Evolutionary conservation across 2,888 invertebrate species (phyloP), one percentile per base, ranked within the genome.

Genomic region (Chouioia cunea): DNA sequence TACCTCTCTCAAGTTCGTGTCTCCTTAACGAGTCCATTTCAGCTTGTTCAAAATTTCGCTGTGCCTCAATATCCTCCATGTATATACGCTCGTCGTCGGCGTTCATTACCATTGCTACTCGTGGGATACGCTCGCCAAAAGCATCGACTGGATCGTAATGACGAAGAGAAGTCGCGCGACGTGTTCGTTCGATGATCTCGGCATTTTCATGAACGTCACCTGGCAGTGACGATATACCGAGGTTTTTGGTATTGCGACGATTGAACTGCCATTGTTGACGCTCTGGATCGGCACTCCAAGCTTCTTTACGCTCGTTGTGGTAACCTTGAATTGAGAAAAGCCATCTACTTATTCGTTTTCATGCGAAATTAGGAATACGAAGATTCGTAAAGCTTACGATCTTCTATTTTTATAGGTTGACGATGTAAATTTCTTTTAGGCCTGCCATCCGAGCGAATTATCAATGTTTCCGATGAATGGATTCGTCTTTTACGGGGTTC

Each of bases 211-310:
- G 75, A 0, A 85, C 79, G 70, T 85, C 85, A 15, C 83, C 85
- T 0, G 85, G 85, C 3, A 85, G 76, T 0, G 85, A 85, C 14
- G 81, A 80, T 36, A 81, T 74, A 0, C 82, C 82, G 14, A 77
- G 76, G 47, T 84, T 80, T 44, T 77, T 79, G 0, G 77, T 87
- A 77, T 90, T 90, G 77, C 91, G 88, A 76, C 91, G 90, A 85
- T 92, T 92, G 83, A 92, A 92, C 80, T 91, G 91, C 92, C 92
- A 92, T 79, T 91, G 91, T 23, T 82, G 78, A 20, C 80, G 79
- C 65, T 90, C 91, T 77, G 91, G 90, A 84, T 93, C 93, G 50
- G 94, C 94, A 80, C 94, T 94, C 95, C 95, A 95, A 43, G 95
- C 95, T 88, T 95, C 94, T 82, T 93, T 90, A 82, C 77, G 80